Evolutionary conservation across 1,140 invertebrate species (phyloP).

Genomic region (honey bee (Apis mellifera)): DNA sequence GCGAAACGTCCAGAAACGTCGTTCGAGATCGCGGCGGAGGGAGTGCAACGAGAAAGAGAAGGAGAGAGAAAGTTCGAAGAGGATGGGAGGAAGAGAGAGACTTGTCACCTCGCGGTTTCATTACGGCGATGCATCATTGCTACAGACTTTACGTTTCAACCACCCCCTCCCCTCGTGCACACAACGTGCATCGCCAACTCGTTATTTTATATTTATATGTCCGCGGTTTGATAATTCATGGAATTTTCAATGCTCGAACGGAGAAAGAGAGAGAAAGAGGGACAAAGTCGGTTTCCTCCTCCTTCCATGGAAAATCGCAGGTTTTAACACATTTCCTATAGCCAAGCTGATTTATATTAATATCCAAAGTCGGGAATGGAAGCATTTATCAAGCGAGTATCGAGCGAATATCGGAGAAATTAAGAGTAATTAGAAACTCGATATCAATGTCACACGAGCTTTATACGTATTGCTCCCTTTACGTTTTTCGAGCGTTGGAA

Average conservation of each 20-base stretch:
- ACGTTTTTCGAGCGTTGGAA: not conserved
- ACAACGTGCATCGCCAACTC: not conserved
- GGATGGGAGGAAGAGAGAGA: not conserved
- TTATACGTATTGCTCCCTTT: not conserved
- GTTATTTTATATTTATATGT: constrained; percentile 71
- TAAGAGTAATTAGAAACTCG: not conserved
- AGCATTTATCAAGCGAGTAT: not conserved
- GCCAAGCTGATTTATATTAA: not conserved
- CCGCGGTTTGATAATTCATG: constrained; percentile 68
- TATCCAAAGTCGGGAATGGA: not conserved
- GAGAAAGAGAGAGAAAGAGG: not conserved
- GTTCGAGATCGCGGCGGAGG: constrained; percentile 10
- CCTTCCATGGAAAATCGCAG: not conserved
- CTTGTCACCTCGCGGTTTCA: constrained; percentile 68
- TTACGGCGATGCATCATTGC: constrained; percentile 74
- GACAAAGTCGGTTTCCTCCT: not conserved
- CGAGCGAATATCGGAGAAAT: not conserved
- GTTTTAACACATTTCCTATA: not conserved
- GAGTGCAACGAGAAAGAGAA: not conserved
- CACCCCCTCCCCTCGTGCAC: constrained; percentile 27
- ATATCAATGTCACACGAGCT: not conserved
- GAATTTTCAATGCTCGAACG: constrained; percentile 11
- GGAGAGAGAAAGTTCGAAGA: not conserved
- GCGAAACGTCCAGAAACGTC: constrained; percentile 46
- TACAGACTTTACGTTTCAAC: constrained; percentile 56